phyloP scores from a whole-genome alignment of 1,140 invertebrate species.

The Drosophila lini region DNA sequence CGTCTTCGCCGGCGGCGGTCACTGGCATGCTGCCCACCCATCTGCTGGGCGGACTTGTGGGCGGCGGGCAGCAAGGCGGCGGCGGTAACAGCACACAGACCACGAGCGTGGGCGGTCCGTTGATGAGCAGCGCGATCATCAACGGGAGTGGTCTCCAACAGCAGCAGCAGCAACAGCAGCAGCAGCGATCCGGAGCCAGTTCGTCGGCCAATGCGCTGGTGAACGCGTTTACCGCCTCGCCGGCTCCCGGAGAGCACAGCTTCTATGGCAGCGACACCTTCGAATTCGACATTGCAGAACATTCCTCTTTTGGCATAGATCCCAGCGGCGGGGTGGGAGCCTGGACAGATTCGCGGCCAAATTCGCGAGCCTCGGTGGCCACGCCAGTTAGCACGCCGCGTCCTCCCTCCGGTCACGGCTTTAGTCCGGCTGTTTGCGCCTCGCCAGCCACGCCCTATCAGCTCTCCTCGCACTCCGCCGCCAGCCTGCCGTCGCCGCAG shows the following conservation, averaged over 20 bases:
- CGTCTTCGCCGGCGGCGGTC: conserved; percentile 41
- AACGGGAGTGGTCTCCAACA: conserved; percentile 86
- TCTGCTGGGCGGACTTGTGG: conserved; percentile 73
- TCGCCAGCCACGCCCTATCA: conserved; percentile 83
- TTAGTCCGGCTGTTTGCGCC: conserved; percentile 82
- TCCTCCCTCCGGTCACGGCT: conserved; percentile 81
- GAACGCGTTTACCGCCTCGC: conserved; percentile 72
- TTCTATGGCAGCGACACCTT: conserved; percentile 74
- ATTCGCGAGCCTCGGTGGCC: conserved; percentile 80
- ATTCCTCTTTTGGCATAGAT: conserved; percentile 83
- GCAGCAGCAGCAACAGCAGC: conserved; percentile 38
- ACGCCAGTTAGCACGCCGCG: conserved; percentile 82
- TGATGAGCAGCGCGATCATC: conserved; percentile 88
- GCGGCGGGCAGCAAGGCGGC: conserved; percentile 68
- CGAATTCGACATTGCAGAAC: conserved; percentile 81
- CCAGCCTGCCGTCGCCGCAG: conserved; percentile 82
- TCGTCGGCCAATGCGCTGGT: conserved; percentile 61
- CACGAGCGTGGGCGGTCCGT: conserved; percentile 86
- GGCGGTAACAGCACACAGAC: conserved; percentile 63
- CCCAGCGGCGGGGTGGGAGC: conserved; percentile 70
- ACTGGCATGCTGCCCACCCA: conserved; percentile 52
- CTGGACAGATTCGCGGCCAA: conserved; percentile 82
- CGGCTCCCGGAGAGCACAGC: conserved; percentile 64
- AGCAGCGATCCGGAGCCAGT: conserved; percentile 75
- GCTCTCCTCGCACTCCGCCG: conserved; percentile 75